These are phyloP conservation scores for Oxycera nigricornis DNA, from an alignment of 2,888 invertebrate genomes.

Conservation along the genomic window DNA sequence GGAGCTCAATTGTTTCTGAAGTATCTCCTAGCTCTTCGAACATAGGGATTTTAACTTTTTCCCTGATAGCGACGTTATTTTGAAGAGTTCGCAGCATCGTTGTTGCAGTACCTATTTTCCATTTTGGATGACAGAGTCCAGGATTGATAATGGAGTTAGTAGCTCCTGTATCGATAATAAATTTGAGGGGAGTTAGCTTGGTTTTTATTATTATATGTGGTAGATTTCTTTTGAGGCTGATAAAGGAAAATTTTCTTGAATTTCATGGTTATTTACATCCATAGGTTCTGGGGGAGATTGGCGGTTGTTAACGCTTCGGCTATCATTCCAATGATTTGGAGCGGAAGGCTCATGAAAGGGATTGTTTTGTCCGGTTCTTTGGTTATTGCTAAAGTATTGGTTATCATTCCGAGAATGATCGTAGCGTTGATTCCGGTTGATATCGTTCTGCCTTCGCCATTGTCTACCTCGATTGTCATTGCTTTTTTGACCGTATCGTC, in stretches of 20 bases:
- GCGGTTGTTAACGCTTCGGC: neutral
- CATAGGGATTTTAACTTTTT: neutral
- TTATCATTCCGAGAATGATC: neutral
- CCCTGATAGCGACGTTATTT: neutral
- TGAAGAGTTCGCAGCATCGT: neutral
- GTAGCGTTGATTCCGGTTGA: neutral
- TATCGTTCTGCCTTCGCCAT: neutral
- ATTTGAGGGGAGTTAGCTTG: neutral
- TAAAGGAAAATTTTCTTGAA: neutral
- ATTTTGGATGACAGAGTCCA: neutral
- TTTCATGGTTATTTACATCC: neutral
- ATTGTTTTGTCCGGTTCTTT: neutral
- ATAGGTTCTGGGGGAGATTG: slow-evolving; percentile 4
- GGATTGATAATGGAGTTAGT: neutral
- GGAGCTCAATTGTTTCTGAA: neutral
- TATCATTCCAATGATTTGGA: neutral
- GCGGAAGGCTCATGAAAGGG: too few species aligned
- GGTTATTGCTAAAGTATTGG: neutral
- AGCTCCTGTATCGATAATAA: slow-evolving; percentile 24
- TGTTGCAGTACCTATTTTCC: neutral
- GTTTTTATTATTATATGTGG: neutral
- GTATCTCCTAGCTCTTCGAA: neutral
- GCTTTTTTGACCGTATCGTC: neutral
- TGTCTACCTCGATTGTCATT: neutral
- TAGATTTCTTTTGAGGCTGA: neutral